Evolutionary conservation across 2,797 vertebrate species (phyloP).

Genomic region (Sebastes vulpes): DNA sequence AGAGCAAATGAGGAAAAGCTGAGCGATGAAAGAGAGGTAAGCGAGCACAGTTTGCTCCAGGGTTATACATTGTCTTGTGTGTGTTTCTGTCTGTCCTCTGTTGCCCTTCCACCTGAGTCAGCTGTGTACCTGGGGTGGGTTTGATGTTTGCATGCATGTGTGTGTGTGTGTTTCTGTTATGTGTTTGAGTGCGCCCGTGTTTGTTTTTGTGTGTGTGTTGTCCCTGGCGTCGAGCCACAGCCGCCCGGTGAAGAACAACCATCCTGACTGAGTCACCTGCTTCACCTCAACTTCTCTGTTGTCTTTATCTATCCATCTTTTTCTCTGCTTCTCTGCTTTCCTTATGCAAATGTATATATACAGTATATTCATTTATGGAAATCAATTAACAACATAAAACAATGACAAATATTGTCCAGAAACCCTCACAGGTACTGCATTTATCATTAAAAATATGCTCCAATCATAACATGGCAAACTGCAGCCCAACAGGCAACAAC

Average conservation of each 20-base stretch:
- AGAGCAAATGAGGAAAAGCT: conserved; percentile 20
- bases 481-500: too few relatives aligned
- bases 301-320: conserved; percentile 5
- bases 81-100: conserved; percentile 30
- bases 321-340: not conserved
- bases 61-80: conserved; percentile 19
- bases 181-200: conserved; percentile 19
- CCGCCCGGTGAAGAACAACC: conserved; percentile 45
- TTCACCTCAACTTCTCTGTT: conserved; percentile 1
- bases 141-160: conserved; percentile 45
- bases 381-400: too few relatives aligned
- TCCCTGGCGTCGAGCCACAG: conserved; percentile 29
- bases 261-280: conserved; percentile 50
- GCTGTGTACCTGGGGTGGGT: conserved; percentile 37
- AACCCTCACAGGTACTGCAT: too few relatives aligned
- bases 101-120: conserved; percentile 50
- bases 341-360: too few relatives aligned
- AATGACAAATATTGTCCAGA: too few relatives aligned
- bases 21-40: conserved; percentile 59
- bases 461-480: too few relatives aligned
- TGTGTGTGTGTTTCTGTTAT: conserved; percentile 35
- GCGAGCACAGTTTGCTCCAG: conserved; percentile 34
- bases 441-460: too few relatives aligned
- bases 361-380: too few relatives aligned
- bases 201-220: conserved; percentile 25